Evolutionary conservation across 2,888 invertebrate genomes (phyloP).

Genomic region (Ophioninae sp.): DNA sequence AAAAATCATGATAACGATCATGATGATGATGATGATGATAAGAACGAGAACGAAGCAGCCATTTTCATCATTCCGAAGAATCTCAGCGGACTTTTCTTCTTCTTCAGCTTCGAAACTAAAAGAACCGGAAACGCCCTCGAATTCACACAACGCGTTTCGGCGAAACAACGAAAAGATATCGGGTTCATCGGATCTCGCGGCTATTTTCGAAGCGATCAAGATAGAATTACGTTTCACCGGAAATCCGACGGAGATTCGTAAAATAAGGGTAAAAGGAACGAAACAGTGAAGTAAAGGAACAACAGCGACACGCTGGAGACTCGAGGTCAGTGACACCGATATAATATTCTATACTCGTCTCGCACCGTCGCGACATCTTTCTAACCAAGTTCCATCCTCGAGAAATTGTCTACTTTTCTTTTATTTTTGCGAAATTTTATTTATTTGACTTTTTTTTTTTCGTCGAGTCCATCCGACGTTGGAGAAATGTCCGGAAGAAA

Average conservation of each 20-base stretch:
- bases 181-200: too few relatives aligned
- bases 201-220: too few relatives aligned
- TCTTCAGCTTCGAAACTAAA: not conserved
- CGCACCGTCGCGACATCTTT: conserved; percentile 50
- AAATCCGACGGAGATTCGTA: too few relatives aligned
- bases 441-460: too few relatives aligned
- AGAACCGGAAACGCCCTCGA: not conserved
- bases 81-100: not conserved
- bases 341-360: conserved; percentile 23
- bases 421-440: not conserved
- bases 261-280: not conserved
- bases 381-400: conserved; percentile 39
- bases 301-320: not conserved
- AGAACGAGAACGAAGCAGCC: not conserved
- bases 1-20: not conserved
- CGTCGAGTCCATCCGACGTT: too few relatives aligned
- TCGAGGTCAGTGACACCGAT: conserved; percentile 56
- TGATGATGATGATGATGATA: not conserved
- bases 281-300: not conserved
- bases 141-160: too few relatives aligned
- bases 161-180: too few relatives aligned
- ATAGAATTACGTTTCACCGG: too few relatives aligned
- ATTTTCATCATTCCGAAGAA: not conserved
- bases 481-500: too few relatives aligned
- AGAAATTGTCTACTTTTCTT: not conserved